Percentiles rank a stretch among this genome's conserved stretches.
Evolutionary conservation across 2,797 vertebrate species (phyloP).

Genomic region (Stomatorhinus walkeri): DNA sequence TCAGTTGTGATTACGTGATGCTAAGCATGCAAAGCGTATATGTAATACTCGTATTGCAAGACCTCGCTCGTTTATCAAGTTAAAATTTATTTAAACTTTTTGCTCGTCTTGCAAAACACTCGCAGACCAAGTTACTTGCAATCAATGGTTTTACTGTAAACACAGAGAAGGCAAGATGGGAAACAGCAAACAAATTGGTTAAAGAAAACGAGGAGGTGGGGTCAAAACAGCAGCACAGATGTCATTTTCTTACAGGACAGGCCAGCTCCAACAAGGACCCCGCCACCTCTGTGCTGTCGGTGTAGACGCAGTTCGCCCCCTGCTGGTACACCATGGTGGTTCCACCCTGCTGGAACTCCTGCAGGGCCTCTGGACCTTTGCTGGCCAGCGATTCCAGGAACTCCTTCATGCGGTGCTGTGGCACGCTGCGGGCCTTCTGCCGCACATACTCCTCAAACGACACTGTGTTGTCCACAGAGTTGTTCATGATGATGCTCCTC

Average conservation of each 20-base stretch:
- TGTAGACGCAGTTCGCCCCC: slow-evolving; percentile 88
- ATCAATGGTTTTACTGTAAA: neutral
- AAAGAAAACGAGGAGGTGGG: neutral
- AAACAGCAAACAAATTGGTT: neutral
- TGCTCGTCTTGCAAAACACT: neutral
- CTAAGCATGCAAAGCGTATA: neutral
- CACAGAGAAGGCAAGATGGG: neutral
- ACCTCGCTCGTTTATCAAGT: neutral
- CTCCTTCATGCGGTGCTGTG: slow-evolving; percentile 97
- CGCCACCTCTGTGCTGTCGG: slow-evolving; percentile 92
- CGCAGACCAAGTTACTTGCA: neutral
- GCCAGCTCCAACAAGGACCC: slow-evolving; percentile 91
- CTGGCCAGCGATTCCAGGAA: slow-evolving; percentile 88
- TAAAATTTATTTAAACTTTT: neutral
- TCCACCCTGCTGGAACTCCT: slow-evolving; percentile 82
- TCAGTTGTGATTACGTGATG: neutral
- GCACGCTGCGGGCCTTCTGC: slow-evolving; percentile 86
- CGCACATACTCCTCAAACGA: slow-evolving; percentile 95
- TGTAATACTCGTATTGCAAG: neutral
- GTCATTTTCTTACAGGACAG: slow-evolving; percentile 71
- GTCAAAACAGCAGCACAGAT: neutral
- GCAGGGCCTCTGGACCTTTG: slow-evolving; percentile 86
- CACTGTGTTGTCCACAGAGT: slow-evolving; percentile 87
- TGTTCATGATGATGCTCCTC: slow-evolving; percentile 75
- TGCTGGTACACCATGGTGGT: slow-evolving; percentile 94